These are phyloP conservation scores for Apocheima hispidaria DNA, from an alignment of 2,888 invertebrate genomes.

Conservation along the genomic window DNA sequence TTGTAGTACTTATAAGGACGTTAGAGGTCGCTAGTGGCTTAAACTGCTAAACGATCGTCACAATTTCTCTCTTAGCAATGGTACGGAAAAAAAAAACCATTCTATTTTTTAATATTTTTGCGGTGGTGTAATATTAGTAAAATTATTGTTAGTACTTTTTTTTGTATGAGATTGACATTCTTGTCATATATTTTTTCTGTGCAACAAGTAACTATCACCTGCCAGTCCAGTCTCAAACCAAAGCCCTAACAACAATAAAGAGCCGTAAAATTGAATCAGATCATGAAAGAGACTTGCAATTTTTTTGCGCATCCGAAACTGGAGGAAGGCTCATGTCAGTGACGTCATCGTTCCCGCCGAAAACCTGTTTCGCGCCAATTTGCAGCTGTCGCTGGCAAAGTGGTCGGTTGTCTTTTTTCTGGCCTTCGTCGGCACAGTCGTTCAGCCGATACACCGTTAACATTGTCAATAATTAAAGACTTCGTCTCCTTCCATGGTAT, in stretches of 20 bases:
- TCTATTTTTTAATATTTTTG: too few relatives aligned
- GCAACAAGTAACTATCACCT: constrained; percentile 42
- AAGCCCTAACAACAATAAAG: constrained; percentile 55
- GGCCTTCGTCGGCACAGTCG: constrained; percentile 58
- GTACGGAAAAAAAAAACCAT: too few relatives aligned
- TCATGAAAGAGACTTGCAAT: constrained; percentile 56
- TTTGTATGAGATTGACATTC: constrained; percentile 6
- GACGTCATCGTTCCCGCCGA: constrained; percentile 77
- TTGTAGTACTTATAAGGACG: too few relatives aligned
- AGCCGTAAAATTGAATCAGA: constrained; percentile 70
- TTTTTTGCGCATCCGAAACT: constrained; percentile 71
- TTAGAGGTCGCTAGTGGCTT: too few relatives aligned
- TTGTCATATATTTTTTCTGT: not conserved
- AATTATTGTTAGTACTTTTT: too few relatives aligned
- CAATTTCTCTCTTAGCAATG: too few relatives aligned
- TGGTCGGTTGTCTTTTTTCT: constrained; percentile 65
- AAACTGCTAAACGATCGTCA: too few relatives aligned
- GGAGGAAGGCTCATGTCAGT: constrained; percentile 75
- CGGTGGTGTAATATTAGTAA: too few relatives aligned
- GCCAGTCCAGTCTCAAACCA: constrained; percentile 41
- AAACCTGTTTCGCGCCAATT: constrained; percentile 83
- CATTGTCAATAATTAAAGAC: constrained; percentile 59
- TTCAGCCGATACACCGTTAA: constrained; percentile 78
- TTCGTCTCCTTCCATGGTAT: constrained; percentile 40
- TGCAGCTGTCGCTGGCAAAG: constrained; percentile 81